Evolutionary conservation across 2,888 invertebrate genomes (phyloP), one percentile per base, ranked within the genome.

Genomic region (Amphimallon solstitiale): DNA sequence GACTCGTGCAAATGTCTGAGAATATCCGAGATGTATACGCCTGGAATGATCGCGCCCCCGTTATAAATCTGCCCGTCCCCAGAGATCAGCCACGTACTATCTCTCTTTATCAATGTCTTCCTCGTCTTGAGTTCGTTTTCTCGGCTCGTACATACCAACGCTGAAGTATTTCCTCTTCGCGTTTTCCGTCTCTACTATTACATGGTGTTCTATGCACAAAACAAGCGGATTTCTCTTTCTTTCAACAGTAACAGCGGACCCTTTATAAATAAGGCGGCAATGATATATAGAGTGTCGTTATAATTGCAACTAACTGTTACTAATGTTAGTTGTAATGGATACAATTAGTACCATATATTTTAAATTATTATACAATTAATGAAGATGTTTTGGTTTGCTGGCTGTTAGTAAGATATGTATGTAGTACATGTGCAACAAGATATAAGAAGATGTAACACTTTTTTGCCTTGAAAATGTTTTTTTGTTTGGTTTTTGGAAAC

Each of bases 21-120:
- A 76, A 75, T 74, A 65, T 74, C 74, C 75, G 73, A 74, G 76
- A 76, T 73, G 74, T 75, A 74, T 75, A 73, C 73, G 71, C 64
- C 65, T 49, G 67, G 68, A 72, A 75, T 74, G 76, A 77, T 78
- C 76, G 76, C 76, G 75, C 73, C 66, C 73, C 67, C 71, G 76
- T 74, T 73, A 78, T 79, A 79, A 79, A 79, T 79, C 77, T 76
- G 74, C 74, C 66, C 65, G 66, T 69, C 68, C 72, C 67, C 48
- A 34, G 72, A 75, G 77, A 79, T 78, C 78, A 75, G 70, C 76
- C 78, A 78, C 79, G 80, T 78, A 72, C 76, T 75, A 79, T 80
- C 80, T 77, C 79, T 70, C 75, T 80, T 77, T 76, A 78, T 80
- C 79, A 78, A 71, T 73, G 78, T 78, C 78, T 70, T 66, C 46